Base-by-base conservation (phyloP, 2,888 invertebrate genomes). In the Monochamus alternatus region DNA sequence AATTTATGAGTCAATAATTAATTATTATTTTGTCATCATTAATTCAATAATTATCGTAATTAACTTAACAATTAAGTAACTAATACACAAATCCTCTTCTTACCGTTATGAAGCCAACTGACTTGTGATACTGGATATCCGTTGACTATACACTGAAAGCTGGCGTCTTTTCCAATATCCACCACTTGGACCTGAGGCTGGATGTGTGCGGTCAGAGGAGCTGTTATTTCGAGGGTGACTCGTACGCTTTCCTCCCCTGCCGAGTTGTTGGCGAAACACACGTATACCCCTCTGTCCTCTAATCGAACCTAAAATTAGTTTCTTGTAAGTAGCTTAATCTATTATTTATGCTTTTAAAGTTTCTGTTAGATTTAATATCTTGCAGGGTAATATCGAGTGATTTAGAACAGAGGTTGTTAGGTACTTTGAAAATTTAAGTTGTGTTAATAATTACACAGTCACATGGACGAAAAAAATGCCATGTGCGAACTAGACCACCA, bases 241-340 rank as follows among this genome's bases (percentile, higher is more conserved):
- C 94, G 93, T 63, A 95, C 93, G 59, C 94, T 94, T 87, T 95
- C 95, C 85, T 94, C 94, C 38, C 97, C 97, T 2, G 95, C 94
- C 7, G 95, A 94, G 88, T 97, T 98, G 90, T 96, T 97, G 74
- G 96, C 95, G 91, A 95, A 95, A 89, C 98, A 98, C 74, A 95
- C 92, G 90, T 97, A 97, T 83, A 94, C 93, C 67, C 97, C 97
- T 75, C 94, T 93, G 88, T 98, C 97, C 85, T 95, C 95, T 69
- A 94, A 90, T 76, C 94, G 90, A 32, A 89, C 88, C 89, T 89
- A 82, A 9, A 82, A 80, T 14, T 12, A 8, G 14, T 14, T 58
- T 58, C 30, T 14, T 8, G 7, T 58, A 8, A 30, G 58, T 14
- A 3, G 8, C 8, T 4, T 5, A 12, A 12, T 47, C 10, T 47